Conservation (phyloP, 2,797 vertebrate genomes). For the Mormyrops boulengeri region DNA sequence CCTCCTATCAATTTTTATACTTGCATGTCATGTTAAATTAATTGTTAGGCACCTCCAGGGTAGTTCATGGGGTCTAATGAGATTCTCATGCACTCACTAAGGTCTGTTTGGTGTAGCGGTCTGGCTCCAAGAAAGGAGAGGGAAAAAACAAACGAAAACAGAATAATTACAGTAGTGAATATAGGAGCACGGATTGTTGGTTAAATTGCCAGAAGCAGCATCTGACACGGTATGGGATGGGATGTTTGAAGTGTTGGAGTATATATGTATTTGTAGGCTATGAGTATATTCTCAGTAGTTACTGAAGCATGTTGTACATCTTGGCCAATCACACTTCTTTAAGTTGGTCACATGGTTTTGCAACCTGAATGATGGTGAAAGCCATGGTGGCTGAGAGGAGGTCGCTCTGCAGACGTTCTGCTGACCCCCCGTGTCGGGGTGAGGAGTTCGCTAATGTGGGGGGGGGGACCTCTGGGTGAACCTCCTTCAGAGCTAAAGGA, state of each 20-base stretch:
- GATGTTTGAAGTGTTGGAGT: background rate
- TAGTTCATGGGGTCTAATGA: background rate
- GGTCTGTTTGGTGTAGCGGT: background rate
- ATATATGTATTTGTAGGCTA: background rate
- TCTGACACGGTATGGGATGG: background rate
- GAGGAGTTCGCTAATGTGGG: background rate
- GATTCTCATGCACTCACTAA: background rate
- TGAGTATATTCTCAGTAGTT: background rate
- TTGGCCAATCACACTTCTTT: background rate
- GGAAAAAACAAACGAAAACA: background rate
- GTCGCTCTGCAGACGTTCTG: background rate
- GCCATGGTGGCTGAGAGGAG: background rate
- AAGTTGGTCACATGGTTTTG: background rate
- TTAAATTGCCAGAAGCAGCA: background rate
- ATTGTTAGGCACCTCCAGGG: background rate
- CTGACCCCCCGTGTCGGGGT: background rate
- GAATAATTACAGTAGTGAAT: background rate
- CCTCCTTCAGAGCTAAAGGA: background rate
- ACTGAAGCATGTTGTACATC: background rate
- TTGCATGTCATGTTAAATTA: conserved; percentile 1
- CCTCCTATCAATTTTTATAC: background rate
- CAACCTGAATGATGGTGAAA: background rate
- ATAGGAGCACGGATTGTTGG: background rate
- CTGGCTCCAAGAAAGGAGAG: background rate
- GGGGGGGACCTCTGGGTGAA: background rate